Conservation (phyloP, 2,888 invertebrate genomes). For the Podotricha telesiphe region DNA sequence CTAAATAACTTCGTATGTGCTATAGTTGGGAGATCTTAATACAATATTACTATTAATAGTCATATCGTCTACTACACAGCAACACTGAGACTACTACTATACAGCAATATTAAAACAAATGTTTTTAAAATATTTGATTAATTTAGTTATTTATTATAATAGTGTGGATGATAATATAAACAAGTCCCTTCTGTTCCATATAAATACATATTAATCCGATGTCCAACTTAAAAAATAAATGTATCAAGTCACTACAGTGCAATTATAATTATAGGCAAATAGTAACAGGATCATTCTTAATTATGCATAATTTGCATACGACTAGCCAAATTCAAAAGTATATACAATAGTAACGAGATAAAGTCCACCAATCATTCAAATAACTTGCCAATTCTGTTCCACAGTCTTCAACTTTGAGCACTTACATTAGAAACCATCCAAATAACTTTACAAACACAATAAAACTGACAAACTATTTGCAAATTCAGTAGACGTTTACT, state of each 20-base stretch:
- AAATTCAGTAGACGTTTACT: conserved; percentile 12
- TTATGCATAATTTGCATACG: conserved; percentile 62
- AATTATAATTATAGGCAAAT: conserved; percentile 20
- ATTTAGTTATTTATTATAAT: too few species aligned
- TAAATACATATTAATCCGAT: conserved; percentile 13
- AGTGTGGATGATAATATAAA: background rate
- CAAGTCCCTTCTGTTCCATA: background rate
- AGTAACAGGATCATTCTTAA: conserved; percentile 40
- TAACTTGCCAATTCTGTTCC: background rate
- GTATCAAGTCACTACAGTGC: conserved; percentile 19
- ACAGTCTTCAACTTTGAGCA: conserved; percentile 10
- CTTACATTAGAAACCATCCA: background rate
- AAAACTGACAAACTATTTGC: background rate
- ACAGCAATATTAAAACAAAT: background rate
- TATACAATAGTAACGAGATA: conserved; percentile 48
- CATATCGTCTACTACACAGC: background rate
- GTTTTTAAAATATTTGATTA: background rate
- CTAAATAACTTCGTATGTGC: background rate
- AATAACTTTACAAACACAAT: background rate
- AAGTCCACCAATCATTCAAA: background rate
- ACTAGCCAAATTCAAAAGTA: conserved; percentile 67
- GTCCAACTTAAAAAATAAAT: conserved; percentile 15
- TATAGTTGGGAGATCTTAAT: background rate
- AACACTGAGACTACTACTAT: background rate
- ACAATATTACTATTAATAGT: background rate